Percentiles rank a stretch among this genome's conserved stretches.
These are phyloP conservation scores for Dromiciops gliroides DNA, from an alignment of 2,113 vertebrate genomes.

Conservation along the genomic window DNA sequence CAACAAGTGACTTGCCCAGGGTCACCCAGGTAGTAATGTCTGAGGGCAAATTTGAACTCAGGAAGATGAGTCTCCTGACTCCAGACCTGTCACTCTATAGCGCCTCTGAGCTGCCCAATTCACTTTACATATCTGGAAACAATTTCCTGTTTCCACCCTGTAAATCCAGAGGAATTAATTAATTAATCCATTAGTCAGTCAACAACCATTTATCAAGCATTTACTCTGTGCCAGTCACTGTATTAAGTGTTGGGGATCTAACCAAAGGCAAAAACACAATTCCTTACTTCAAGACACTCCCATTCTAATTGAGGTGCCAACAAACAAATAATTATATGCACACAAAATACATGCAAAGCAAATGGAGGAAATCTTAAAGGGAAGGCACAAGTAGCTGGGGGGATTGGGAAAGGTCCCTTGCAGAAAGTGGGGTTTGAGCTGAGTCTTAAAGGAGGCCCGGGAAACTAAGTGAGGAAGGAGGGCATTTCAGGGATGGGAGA, in stretches of 20 bases:
- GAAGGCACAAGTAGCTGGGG: neutral
- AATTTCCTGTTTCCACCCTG: neutral
- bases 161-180: neutral
- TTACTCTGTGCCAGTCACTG: neutral
- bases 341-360: neutral
- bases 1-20: neutral
- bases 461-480: neutral
- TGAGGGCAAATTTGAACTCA: neutral
- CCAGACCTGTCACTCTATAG: accelerated
- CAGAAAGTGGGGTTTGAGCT: neutral
- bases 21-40: neutral
- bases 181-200: neutral
- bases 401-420: too few species aligned
- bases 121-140: neutral
- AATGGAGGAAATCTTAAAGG: neutral
- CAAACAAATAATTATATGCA: neutral
- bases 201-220: neutral
- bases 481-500: neutral
- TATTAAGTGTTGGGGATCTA: neutral
- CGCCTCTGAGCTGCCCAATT: neutral
- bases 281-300: neutral
- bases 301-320: neutral
- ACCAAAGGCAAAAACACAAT: neutral
- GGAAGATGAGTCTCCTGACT: neutral
- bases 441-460: neutral